A percentile compares a stretch with the other conserved stretches of the same genome.
phyloP scores from a whole-genome alignment of 2,888 invertebrate species.

The Trachelus stipa region DNA sequence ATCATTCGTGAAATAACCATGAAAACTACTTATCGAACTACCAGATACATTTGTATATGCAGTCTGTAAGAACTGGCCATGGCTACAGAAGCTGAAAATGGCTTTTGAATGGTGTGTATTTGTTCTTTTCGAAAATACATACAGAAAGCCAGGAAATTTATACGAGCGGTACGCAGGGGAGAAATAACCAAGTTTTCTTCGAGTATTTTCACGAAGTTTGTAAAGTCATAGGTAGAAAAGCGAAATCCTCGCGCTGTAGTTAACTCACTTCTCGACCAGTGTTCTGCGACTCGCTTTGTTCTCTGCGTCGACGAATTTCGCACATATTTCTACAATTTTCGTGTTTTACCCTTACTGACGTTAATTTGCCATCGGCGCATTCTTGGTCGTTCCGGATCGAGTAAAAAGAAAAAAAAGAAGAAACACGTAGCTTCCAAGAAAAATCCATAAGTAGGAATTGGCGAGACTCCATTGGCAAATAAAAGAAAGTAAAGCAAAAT shows the following conservation, averaged over 20 bases:
- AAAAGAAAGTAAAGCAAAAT: background rate
- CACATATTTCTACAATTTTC: background rate
- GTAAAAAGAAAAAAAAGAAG: background rate
- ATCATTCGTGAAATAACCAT: slow-evolving; percentile 10
- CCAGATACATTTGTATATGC: background rate
- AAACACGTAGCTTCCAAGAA: background rate
- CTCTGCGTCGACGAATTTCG: background rate
- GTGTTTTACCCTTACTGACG: background rate
- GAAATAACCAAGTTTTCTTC: background rate
- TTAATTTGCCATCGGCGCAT: background rate
- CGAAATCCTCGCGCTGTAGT: background rate
- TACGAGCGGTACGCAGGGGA: background rate
- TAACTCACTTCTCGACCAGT: background rate
- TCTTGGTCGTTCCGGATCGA: background rate
- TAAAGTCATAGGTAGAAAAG: background rate
- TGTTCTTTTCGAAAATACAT: background rate
- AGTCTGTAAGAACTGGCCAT: background rate
- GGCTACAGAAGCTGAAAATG: background rate
- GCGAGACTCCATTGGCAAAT: background rate
- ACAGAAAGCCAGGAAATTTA: background rate
- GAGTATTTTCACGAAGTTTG: background rate
- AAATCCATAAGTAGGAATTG: background rate
- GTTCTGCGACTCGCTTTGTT: background rate
- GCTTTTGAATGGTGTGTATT: background rate
- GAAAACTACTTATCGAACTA: background rate